A percentile compares a stretch with the other conserved stretches of the same genome.
These are phyloP conservation scores for Poeciliopsis gracilis DNA, from an alignment of 2,797 vertebrate genomes.

Conservation along the genomic window DNA sequence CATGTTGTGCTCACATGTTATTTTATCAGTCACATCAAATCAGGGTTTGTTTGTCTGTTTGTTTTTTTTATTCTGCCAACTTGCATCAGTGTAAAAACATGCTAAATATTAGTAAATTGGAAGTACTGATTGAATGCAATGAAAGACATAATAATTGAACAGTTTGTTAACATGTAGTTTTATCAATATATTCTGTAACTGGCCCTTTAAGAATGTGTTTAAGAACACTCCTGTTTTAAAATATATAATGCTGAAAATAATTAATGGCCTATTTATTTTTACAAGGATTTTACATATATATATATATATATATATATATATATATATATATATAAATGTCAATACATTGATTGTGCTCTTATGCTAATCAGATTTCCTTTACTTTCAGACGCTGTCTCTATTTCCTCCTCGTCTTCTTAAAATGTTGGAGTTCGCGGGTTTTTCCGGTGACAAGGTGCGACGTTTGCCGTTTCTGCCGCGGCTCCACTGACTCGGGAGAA, in stretches of 20 bases:
- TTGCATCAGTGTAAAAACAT: no score
- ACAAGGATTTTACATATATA: not conserved
- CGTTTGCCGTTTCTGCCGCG: accelerated
- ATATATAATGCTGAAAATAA: not conserved
- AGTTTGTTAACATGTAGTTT: no score
- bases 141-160: no score
- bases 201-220: no score
- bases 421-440: slow-evolving; percentile 87
- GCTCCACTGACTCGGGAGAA: not conserved
- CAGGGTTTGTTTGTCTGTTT: no score
- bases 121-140: no score
- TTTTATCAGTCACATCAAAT: no score
- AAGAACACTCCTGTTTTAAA: not conserved
- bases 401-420: slow-evolving; percentile 86
- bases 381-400: slow-evolving; percentile 78
- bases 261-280: not conserved
- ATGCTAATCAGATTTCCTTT: slow-evolving; percentile 21
- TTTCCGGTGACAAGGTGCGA: slow-evolving; percentile 87
- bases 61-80: no score
- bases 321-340: not conserved
- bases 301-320: no score
- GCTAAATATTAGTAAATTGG: no score
- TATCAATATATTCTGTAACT: no score
- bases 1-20: no score
- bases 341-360: not conserved